These are phyloP conservation scores for Pteropus alecto DNA, from an alignment of 2,113 vertebrate genomes.

Conservation along the genomic window DNA sequence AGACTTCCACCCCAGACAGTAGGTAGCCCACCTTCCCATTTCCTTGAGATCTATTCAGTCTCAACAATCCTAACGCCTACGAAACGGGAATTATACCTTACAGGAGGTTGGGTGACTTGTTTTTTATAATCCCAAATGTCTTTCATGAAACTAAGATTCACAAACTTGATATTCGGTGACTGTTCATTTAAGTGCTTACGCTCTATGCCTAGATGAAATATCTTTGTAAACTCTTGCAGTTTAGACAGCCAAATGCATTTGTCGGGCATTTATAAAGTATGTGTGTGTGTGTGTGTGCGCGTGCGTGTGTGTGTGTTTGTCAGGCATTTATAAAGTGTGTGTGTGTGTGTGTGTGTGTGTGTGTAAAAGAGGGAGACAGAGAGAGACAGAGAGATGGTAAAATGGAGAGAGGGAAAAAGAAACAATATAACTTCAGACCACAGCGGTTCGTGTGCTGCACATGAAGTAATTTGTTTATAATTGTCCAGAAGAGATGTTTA, in stretches of 20 bases:
- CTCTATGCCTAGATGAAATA: not conserved
- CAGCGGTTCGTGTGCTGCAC: not conserved
- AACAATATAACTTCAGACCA: not conserved
- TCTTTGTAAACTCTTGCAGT: not conserved
- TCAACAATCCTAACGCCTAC: not conserved
- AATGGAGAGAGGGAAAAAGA: not conserved
- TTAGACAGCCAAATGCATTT: not conserved
- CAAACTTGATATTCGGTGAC: not conserved
- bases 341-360: no score
- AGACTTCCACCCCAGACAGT: not conserved
- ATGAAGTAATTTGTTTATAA: conserved; percentile 49
- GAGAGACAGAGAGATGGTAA: not conserved
- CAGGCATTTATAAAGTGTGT: not conserved
- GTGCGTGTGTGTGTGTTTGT: not conserved
- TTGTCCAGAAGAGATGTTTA: conserved; percentile 39
- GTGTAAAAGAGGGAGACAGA: not conserved
- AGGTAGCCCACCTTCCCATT: not conserved
- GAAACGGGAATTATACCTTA: not conserved
- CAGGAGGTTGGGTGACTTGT: not conserved
- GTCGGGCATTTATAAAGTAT: not conserved
- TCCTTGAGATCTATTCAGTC: not conserved
- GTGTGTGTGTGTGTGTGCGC: no score
- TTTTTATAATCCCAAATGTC: not conserved
- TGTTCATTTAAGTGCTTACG: not conserved
- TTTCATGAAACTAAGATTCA: not conserved